These are phyloP conservation scores for Oplegnathus fasciatus DNA, from an alignment of 2,113 vertebrate species.

Conservation along the genomic window DNA sequence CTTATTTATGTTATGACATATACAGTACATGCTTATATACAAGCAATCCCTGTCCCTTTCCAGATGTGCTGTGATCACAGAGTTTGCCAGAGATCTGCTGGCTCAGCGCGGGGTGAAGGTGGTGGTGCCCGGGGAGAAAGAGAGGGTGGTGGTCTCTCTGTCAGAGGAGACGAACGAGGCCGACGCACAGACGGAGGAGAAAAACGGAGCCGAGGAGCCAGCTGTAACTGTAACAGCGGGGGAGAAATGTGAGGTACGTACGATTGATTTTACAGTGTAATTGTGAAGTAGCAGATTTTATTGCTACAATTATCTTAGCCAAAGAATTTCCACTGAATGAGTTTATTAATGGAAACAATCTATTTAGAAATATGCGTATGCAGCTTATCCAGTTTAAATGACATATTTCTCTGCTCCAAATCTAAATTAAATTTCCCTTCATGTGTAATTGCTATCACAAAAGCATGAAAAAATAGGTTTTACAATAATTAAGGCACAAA, in stretches of 20 bases:
- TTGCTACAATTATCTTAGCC: not conserved
- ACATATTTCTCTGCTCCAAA: not conserved
- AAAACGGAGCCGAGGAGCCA: constrained; percentile 57
- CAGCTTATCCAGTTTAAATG: not conserved
- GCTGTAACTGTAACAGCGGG: constrained; percentile 69
- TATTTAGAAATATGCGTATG: not conserved
- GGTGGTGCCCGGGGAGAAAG: constrained; percentile 88
- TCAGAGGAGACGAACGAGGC: constrained; percentile 73
- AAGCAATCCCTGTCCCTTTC: not conserved
- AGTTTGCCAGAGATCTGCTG: constrained; percentile 89
- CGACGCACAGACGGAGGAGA: constrained; percentile 42
- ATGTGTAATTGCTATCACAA: not conserved
- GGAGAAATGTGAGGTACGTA: constrained; percentile 87
- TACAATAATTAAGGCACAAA: not conserved
- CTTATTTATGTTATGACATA: not conserved
- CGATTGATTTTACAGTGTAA: not conserved
- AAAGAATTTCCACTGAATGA: no score
- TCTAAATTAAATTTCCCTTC: not conserved
- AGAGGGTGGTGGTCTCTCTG: constrained; percentile 82
- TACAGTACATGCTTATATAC: not conserved
- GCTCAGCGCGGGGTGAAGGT: constrained; percentile 87
- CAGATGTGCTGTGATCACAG: constrained; percentile 93
- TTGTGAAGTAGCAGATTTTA: not conserved
- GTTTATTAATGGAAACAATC: not conserved
- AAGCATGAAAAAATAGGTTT: no score